A percentile compares a stretch with the other conserved stretches of the same genome.
These are phyloP conservation scores for Thryonomys swinderianus DNA, from an alignment of 2,113 vertebrate species.

Conservation along the genomic window DNA sequence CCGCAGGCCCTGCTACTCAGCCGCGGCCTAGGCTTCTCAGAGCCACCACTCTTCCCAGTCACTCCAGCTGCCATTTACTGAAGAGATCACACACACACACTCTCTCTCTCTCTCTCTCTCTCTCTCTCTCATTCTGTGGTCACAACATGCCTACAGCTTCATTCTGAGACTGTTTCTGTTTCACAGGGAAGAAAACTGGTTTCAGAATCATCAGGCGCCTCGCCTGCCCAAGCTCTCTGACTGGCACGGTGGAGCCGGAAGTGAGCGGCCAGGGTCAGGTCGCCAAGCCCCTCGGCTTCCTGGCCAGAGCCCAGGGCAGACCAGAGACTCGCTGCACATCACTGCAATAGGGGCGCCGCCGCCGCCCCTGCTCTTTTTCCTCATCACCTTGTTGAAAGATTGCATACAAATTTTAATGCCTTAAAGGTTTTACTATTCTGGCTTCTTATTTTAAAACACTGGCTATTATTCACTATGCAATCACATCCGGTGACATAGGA, in stretches of 20 bases:
- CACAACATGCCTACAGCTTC: not conserved
- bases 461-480: not conserved
- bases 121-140: not conserved
- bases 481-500: not conserved
- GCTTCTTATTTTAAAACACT: constrained; percentile 51
- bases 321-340: not conserved
- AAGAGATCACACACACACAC: not conserved
- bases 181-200: constrained; percentile 46
- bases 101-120: not conserved
- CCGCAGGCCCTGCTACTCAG: not conserved
- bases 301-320: not conserved
- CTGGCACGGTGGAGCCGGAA: constrained; percentile 1
- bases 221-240: not conserved
- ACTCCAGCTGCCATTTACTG: not conserved
- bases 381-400: not conserved
- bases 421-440: not conserved
- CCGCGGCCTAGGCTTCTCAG: not conserved
- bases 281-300: not conserved
- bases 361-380: not conserved
- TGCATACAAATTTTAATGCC: constrained; percentile 6
- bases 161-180: constrained; percentile 41
- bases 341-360: not conserved
- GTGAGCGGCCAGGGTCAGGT: not conserved
- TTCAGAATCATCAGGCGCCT: constrained; percentile 51
- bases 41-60: not conserved